Base-by-base conservation (phyloP, 2,113 vertebrate genomes). In the Vireo altiloquus region DNA sequence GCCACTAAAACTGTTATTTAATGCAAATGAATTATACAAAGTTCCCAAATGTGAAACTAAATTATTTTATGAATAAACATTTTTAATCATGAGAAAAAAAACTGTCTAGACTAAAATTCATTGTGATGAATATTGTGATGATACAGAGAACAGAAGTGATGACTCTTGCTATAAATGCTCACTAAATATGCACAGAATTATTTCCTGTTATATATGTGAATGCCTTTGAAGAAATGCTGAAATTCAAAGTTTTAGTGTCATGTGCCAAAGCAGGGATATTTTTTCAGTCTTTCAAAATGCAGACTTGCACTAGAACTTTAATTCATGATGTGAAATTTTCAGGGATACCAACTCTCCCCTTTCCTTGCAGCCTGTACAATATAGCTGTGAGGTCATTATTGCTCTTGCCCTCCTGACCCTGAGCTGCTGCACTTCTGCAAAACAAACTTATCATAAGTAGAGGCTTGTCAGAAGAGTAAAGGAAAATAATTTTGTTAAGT, bases 31-130 rank as follows among this genome's bases (percentile, higher is more conserved):
- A 81, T 70, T 68, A 52, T 50, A 63, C 63, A 56, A 60, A 49
- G 46, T 89, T 90, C 39, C 23, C 56, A 90, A 92, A 92, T 63
- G 60, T 63, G 72, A 95, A 97, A 75, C 12, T 18, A 69, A 24
- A 68, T 60, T 65, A 86, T 97, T 97, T 94, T 95, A 81, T 92
- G 72, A 89, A 74, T 93, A 92, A 68, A 82, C 68, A 47, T 83
- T 89, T 89, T 92, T 92, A 86, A 94, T 95, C 46, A 89, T 81
- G 68, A 92, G 44, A 77, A 82, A 53, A 40, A 50, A 54, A 64
- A 93, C 50, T 57, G 4, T 69, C 83, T 86, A 64, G 82, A 69
- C 91, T 87, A 75, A 96, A 94, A 68, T 35, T 40, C 33, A 49
- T 94, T 64, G 72, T 84, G 86, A 91, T 90, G 22, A 90, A 52